Conservation (phyloP, 2,113 vertebrate genomes). For the Calyptomena viridis region DNA sequence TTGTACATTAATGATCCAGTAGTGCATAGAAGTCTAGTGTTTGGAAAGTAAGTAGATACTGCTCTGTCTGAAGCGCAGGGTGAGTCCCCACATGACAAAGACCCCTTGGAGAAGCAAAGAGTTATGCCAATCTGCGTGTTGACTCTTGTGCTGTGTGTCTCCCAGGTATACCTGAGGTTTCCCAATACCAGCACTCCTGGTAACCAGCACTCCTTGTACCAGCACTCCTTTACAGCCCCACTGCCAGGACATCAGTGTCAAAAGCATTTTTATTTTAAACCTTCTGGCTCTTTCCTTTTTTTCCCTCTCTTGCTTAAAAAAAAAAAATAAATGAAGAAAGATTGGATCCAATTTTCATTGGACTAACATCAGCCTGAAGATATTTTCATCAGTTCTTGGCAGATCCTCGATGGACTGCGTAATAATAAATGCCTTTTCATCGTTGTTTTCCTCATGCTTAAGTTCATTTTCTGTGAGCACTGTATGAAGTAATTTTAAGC, state of each 20-base stretch:
- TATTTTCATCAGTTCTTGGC: constrained; percentile 50
- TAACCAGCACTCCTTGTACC: neutral
- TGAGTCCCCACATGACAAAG: neutral
- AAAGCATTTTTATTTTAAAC: neutral
- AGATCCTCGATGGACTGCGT: neutral
- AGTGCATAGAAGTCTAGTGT: neutral
- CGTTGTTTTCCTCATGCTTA: constrained; percentile 4
- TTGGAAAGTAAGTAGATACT: neutral
- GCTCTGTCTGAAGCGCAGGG: neutral
- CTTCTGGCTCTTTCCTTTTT: neutral
- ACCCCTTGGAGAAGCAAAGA: neutral
- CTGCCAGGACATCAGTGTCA: neutral
- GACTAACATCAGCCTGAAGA: constrained; percentile 39
- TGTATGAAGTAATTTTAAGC: constrained; percentile 9
- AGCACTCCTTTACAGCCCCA: neutral
- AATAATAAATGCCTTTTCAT: constrained; percentile 23
- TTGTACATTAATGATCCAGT: neutral
- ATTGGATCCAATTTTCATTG: neutral
- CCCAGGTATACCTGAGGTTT: neutral
- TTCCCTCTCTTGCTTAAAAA: neutral
- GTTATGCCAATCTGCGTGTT: neutral
- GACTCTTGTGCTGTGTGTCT: neutral
- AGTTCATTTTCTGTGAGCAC: constrained; percentile 9
- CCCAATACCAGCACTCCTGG: neutral
- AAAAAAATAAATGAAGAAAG: neutral